phyloP scores from a whole-genome alignment of 2,888 invertebrate genomes.

The Bombylius discolor region DNA sequence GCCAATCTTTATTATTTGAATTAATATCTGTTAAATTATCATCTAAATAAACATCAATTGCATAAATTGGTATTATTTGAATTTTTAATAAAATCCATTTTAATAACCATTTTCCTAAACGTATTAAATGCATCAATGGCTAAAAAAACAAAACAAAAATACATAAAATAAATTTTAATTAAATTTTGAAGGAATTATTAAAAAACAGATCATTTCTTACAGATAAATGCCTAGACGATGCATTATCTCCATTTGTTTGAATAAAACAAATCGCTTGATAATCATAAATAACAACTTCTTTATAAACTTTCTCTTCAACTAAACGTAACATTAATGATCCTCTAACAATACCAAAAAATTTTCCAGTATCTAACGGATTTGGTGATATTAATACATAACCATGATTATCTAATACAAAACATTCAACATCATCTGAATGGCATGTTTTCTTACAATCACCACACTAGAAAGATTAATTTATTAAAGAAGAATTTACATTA shows the following conservation, averaged over 20 bases:
- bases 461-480: constrained; percentile 19
- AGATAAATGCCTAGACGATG: constrained; percentile 46
- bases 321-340: constrained; percentile 63
- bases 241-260: constrained; percentile 47
- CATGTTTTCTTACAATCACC: constrained; percentile 43
- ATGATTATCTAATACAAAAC: constrained; percentile 79
- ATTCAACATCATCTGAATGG: constrained; percentile 54
- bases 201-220: constrained; percentile 35
- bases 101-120: constrained; percentile 45
- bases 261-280: constrained; percentile 84
- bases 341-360: constrained; percentile 75
- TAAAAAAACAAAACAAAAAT: constrained; percentile 20
- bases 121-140: constrained; percentile 47
- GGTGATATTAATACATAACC: constrained; percentile 76
- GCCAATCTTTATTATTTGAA: constrained; percentile 44
- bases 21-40: constrained; percentile 37
- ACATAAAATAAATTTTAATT: no score
- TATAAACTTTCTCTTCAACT: constrained; percentile 62
- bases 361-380: constrained; percentile 57
- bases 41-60: constrained; percentile 38
- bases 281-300: constrained; percentile 61
- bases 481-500: not conserved
- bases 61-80: constrained; percentile 39
- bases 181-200: no score
- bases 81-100: constrained; percentile 47